These are phyloP conservation scores for Synanthedon formicaeformis DNA, from an alignment of 2,888 invertebrate species.

Conservation along the genomic window DNA sequence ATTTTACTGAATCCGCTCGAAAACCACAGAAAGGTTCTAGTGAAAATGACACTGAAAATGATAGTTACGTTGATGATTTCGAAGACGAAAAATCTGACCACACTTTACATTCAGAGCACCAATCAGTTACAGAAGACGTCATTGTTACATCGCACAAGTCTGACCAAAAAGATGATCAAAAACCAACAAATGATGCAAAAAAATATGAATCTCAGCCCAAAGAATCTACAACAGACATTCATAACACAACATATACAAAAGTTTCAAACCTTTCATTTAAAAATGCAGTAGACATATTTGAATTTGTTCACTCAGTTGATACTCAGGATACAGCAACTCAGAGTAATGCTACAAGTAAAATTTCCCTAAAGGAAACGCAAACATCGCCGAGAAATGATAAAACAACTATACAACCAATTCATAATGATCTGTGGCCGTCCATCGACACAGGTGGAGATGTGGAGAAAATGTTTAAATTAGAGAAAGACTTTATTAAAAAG, in stretches of 20 bases:
- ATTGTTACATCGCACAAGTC: not conserved
- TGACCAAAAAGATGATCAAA: not conserved
- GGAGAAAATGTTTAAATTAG: slow-evolving; percentile 48
- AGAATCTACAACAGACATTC: slow-evolving; percentile 13
- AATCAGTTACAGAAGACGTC: not conserved
- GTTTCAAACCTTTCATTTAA: slow-evolving; percentile 45
- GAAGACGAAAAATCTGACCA: slow-evolving; percentile 51
- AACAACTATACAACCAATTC: slow-evolving; percentile 39
- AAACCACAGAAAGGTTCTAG: slow-evolving; percentile 14
- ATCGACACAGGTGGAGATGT: slow-evolving; percentile 46
- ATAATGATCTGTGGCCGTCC: slow-evolving; percentile 48
- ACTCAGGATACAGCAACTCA: slow-evolving; percentile 58
- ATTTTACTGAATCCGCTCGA: slow-evolving; percentile 10
- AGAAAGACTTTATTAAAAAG: slow-evolving; percentile 58
- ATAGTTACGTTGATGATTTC: slow-evolving; percentile 60
- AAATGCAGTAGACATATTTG: slow-evolving; percentile 50
- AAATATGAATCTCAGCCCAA: slow-evolving; percentile 4
- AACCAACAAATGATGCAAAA: slow-evolving; percentile 7
- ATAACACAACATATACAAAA: slow-evolving; percentile 35
- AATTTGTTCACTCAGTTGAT: slow-evolving; percentile 51
- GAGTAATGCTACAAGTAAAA: slow-evolving; percentile 35
- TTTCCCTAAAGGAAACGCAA: slow-evolving; percentile 56
- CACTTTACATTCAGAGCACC: not conserved
- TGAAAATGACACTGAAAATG: slow-evolving; percentile 22
- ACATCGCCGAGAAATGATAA: slow-evolving; percentile 45